Percentiles rank a stretch among this genome's conserved stretches.
Evolutionary conservation across 2,888 invertebrate genomes (phyloP).

Genomic region (Agelastica alni): DNA sequence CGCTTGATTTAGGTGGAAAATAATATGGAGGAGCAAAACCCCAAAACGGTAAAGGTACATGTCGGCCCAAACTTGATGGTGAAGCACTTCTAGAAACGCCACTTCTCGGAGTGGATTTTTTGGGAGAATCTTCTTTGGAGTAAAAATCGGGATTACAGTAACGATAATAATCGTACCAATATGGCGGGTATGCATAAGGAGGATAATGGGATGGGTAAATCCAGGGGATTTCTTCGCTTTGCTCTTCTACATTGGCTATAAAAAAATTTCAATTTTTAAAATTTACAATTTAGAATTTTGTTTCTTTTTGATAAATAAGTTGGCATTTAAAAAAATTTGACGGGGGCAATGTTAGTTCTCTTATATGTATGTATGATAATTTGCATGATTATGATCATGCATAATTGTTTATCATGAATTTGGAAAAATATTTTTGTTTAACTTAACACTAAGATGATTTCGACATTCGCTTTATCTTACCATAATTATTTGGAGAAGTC

Average conservation of each 20-base stretch:
- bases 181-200: slow-evolving; percentile 25
- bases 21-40: slow-evolving; percentile 43
- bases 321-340: slow-evolving; percentile 33
- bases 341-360: slow-evolving; percentile 18
- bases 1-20: slow-evolving; percentile 27
- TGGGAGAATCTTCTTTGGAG: slow-evolving; percentile 21
- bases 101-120: slow-evolving; percentile 29
- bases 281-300: slow-evolving; percentile 28
- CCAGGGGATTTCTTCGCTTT: slow-evolving; percentile 47
- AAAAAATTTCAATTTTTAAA: slow-evolving; percentile 39
- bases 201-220: slow-evolving; percentile 36
- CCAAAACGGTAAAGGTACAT: slow-evolving; percentile 43
- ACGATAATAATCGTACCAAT: slow-evolving; percentile 46
- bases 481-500: slow-evolving; percentile 62
- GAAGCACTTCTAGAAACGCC: slow-evolving; percentile 13
- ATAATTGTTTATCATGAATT: slow-evolving; percentile 15
- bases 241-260: slow-evolving; percentile 55
- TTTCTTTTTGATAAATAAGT: slow-evolving; percentile 34
- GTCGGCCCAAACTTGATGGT: slow-evolving; percentile 7
- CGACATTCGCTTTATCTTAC: slow-evolving; percentile 51
- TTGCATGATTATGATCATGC: slow-evolving; percentile 24
- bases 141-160: slow-evolving; percentile 38
- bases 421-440: slow-evolving; percentile 24
- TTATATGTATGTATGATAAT: slow-evolving; percentile 1
- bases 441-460: slow-evolving; percentile 10